These are phyloP conservation scores for Huso huso DNA, from an alignment of 2,797 vertebrate species.

Conservation along the genomic window DNA sequence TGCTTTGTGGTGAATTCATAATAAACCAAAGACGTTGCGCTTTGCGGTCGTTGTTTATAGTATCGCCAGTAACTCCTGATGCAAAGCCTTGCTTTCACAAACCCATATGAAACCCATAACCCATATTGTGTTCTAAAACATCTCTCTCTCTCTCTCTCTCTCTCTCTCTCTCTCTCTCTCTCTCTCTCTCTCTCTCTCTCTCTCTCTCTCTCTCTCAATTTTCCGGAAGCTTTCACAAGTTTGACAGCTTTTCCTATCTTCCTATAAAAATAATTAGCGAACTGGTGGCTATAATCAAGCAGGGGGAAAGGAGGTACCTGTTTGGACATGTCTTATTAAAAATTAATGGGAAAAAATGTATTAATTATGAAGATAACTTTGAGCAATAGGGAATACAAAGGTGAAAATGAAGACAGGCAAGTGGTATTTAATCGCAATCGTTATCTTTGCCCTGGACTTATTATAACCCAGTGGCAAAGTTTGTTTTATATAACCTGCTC, in stretches of 20 bases:
- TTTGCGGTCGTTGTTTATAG: no score
- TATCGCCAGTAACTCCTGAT: no score
- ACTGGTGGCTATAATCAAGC: constrained; percentile 19
- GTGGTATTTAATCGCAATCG: constrained; percentile 19
- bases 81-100: no score
- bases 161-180: no score
- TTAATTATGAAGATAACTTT: constrained; percentile 29
- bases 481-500: no score
- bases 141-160: no score
- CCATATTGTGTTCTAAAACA: no score
- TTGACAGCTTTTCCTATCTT: constrained; percentile 13
- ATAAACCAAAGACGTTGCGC: no score
- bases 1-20: no score
- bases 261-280: constrained; percentile 38
- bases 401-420: constrained; percentile 15
- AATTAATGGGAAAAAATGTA: constrained; percentile 19
- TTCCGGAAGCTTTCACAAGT: constrained; percentile 3
- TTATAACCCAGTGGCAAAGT: no score
- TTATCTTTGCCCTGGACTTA: neutral
- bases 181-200: no score
- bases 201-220: constrained; percentile 4
- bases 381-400: constrained; percentile 8
- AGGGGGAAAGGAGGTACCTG: constrained; percentile 34
- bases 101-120: no score
- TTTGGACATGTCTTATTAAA: constrained; percentile 28